Percentiles rank a stretch among this genome's conserved stretches.
phyloP scores from a whole-genome alignment of 1,140 invertebrate species.

The Pachyrhynchus sulphureomaculatus region DNA sequence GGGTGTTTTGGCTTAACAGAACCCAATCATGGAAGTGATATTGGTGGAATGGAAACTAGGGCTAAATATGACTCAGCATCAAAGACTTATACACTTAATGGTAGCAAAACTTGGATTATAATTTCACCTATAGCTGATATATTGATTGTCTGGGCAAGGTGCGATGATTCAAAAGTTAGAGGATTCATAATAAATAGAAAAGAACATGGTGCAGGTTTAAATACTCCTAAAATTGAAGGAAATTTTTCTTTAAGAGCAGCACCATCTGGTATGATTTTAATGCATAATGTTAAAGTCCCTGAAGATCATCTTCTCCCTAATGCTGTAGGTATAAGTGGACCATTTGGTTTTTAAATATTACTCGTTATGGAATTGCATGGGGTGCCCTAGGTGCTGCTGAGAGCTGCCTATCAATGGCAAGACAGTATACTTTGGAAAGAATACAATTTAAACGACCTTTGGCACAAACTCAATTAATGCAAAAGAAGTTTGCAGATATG shows the following conservation, averaged over 20 bases:
- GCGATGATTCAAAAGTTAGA: constrained; percentile 75
- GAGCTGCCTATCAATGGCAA: constrained; percentile 83
- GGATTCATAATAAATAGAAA: constrained; percentile 94
- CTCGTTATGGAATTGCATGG: constrained; percentile 96
- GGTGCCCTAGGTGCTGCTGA: constrained; percentile 96
- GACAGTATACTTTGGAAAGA: constrained; percentile 90
- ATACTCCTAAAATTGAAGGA: constrained; percentile 94
- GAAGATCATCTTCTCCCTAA: constrained; percentile 88
- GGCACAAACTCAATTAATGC: constrained; percentile 94
- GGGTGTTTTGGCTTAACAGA: constrained; percentile 98
- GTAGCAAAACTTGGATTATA: constrained; percentile 96
- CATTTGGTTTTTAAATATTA: constrained; percentile 95
- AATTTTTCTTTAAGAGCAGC: constrained; percentile 96
- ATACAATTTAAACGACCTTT: constrained; percentile 92
- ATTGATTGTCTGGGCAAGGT: constrained; percentile 88
- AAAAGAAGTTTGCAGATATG: constrained; percentile 98
- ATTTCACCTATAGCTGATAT: constrained; percentile 95
- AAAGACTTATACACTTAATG: constrained; percentile 82
- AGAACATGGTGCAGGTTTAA: constrained; percentile 73
- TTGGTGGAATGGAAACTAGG: constrained; percentile 83
- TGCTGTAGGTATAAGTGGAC: constrained; percentile 82
- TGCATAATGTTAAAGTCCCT: constrained; percentile 94
- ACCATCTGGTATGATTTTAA: constrained; percentile 93
- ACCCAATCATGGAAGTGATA: constrained; percentile 97
- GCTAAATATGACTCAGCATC: constrained; percentile 70